Evolutionary conservation across 1,140 invertebrate genomes (phyloP), one percentile per base, ranked within the genome.

Genomic region (Kradibia gibbosae): DNA sequence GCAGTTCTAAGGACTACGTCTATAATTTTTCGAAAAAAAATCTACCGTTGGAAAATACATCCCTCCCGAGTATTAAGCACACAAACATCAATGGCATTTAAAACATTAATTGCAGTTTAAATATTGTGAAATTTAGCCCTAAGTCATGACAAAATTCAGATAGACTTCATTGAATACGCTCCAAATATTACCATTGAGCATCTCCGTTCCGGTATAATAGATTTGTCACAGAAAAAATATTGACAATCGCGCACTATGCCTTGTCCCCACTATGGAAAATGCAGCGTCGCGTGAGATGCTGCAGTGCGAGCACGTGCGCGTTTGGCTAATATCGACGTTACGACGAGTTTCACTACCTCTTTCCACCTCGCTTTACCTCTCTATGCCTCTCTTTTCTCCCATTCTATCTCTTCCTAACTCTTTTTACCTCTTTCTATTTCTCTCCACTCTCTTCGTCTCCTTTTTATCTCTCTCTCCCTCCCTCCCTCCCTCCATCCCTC

Each of bases 241-340:
- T 50, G 75, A 77, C 60, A 77, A 57, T 71, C 84, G 79, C 82
- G 82, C 78, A 80, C 48, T 76, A 48, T 55, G 78, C 39, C 22
- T 48, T 70, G 60, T 78, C 39, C 50, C 72, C 57, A 36, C 65
- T 17, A 34, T n/a, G 48, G 36, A 71, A n/a, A 57, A 42, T 34
- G 20, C 75, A 36, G 25, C 76, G 34, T 65, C 25, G 22, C 10
- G 48, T 48, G 65, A 53, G 60, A 81, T 80, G 79, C 79, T 80
- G 79, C 79, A 80, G 79, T 80, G 48, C 79, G 45, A 80, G 57
- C 79, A 80, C 79, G 79, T 80, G 79, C 72, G 71, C 79, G 72
- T 28, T 50, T 34, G 67, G 67, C 67, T 31, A 70, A 65, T 65
- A 65, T 65, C 60, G 50, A 78, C 65, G 48, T 60, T 34, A n/a